Conservation (phyloP, 2,888 invertebrate genomes). For the Malacosoma neustria region DNA sequence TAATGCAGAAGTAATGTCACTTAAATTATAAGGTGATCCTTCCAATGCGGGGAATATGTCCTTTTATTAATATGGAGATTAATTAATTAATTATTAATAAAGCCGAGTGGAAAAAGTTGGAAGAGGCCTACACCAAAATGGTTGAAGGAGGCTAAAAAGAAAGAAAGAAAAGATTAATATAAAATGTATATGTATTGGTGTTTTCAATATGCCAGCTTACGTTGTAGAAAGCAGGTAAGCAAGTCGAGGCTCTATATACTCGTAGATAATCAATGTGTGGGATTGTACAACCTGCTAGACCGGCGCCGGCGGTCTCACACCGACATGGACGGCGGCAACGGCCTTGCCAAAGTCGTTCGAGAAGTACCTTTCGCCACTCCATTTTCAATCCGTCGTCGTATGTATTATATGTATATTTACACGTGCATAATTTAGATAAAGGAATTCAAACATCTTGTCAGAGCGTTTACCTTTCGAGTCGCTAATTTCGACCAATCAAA, state of each 20-base stretch:
- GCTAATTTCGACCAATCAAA: background rate
- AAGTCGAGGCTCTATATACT: background rate
- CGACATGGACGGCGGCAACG: conserved; percentile 29
- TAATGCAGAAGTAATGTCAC: too few relatives aligned
- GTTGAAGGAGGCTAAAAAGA: too few relatives aligned
- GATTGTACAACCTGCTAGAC: background rate
- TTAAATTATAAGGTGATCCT: too few relatives aligned
- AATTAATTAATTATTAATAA: too few relatives aligned
- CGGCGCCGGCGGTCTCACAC: background rate
- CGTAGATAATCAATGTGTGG: background rate
- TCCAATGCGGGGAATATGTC: too few relatives aligned
- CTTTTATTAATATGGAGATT: too few relatives aligned
- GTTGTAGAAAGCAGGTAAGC: background rate
- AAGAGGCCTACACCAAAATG: too few relatives aligned
- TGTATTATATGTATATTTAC: conserved; percentile 1
- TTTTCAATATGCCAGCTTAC: background rate
- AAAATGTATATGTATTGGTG: background rate
- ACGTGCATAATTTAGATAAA: conserved; percentile 7
- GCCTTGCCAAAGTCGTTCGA: conserved; percentile 49
- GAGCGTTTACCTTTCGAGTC: background rate
- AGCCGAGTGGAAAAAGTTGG: too few relatives aligned
- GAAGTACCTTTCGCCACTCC: conserved; percentile 44
- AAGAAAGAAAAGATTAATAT: too few relatives aligned
- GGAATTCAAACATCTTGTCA: background rate
- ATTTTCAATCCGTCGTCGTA: conserved; percentile 8